Evolutionary conservation across 2,888 invertebrate genomes (phyloP).

Genomic region (Heliconius charithonia): DNA sequence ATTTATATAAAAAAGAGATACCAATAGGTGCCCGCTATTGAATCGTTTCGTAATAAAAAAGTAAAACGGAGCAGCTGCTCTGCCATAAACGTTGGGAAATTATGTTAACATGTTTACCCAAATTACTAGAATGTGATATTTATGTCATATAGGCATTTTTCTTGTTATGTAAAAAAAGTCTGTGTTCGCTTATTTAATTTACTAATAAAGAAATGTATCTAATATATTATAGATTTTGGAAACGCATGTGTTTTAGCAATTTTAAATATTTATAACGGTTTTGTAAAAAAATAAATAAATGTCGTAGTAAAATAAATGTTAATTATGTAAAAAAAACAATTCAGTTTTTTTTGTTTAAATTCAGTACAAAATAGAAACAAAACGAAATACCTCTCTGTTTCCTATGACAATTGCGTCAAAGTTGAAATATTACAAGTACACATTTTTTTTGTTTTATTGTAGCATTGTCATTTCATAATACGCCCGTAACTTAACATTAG

Average conservation of each 20-base stretch:
- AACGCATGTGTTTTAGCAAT: too few relatives aligned
- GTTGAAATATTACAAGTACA: not conserved
- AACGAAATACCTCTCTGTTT: not conserved
- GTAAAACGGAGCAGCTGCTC: constrained; percentile 39
- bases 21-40: constrained; percentile 69
- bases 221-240: too few relatives aligned
- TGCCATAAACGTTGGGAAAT: constrained; percentile 39
- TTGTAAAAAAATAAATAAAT: too few relatives aligned
- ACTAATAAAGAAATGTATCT: not conserved
- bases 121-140: constrained; percentile 24
- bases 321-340: too few relatives aligned
- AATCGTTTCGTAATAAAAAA: constrained; percentile 49
- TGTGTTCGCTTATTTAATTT: not conserved
- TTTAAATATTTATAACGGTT: too few relatives aligned
- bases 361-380: too few relatives aligned
- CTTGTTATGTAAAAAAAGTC: not conserved
- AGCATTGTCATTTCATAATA: not conserved
- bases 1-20: constrained; percentile 44
- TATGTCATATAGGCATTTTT: not conserved
- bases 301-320: too few relatives aligned
- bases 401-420: not conserved
- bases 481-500: not conserved
- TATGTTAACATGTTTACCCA: constrained; percentile 34
- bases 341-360: too few relatives aligned
- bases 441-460: not conserved